These are phyloP conservation scores for Tholera decimalis DNA, from an alignment of 2,888 invertebrate genomes.

Conservation along the genomic window DNA sequence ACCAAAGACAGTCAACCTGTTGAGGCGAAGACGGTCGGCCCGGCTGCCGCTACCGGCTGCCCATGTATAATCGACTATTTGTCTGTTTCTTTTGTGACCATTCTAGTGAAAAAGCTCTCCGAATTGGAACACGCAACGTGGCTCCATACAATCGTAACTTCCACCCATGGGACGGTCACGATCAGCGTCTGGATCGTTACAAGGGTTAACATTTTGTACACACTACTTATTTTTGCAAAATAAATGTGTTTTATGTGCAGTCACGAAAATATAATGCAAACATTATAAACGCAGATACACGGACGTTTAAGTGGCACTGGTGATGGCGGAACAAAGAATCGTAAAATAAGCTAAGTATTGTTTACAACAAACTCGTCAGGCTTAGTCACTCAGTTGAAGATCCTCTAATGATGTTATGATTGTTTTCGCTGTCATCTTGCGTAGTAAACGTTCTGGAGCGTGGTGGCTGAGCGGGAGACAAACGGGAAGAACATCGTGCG, in stretches of 20 bases:
- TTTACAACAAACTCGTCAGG: conserved; percentile 35
- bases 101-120: conserved; percentile 46
- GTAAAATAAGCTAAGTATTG: conserved; percentile 33
- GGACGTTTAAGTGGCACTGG: conserved; percentile 19
- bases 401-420: conserved; percentile 55
- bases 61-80: conserved; percentile 63
- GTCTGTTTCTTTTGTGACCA: conserved; percentile 52
- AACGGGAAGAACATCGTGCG: conserved; percentile 81
- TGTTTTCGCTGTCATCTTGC: conserved; percentile 62
- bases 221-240: conserved; percentile 47
- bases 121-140: conserved; percentile 65
- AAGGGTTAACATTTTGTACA: conserved; percentile 61
- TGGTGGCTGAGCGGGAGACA: conserved; percentile 72
- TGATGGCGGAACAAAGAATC: conserved; percentile 42
- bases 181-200: conserved; percentile 62
- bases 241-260: conserved; percentile 37
- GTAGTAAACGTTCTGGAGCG: conserved; percentile 60
- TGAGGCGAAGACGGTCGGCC: conserved; percentile 57
- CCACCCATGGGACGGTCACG: conserved; percentile 66
- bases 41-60: conserved; percentile 9
- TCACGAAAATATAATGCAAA: conserved; percentile 23
- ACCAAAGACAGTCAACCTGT: conserved; percentile 71
- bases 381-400: conserved; percentile 60
- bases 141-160: conserved; percentile 73
- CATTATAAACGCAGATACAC: conserved; percentile 33